Evolutionary conservation across 2,888 invertebrate genomes (phyloP).

Genomic region (Bibio marci): DNA sequence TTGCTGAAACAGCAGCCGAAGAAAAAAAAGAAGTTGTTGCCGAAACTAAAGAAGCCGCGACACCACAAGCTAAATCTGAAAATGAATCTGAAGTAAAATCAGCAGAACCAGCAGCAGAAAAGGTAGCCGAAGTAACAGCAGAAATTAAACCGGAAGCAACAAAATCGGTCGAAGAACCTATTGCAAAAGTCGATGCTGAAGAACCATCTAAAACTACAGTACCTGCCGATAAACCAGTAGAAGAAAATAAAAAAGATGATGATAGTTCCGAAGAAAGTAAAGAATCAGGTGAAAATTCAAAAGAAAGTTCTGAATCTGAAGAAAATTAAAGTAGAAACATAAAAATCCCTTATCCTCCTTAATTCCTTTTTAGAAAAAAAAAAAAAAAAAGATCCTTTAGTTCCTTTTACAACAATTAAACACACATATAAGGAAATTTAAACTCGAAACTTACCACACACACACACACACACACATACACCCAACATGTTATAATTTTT

Average conservation of each 20-base stretch:
- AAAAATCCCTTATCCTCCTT: conserved; percentile 2
- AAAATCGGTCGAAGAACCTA: conserved; percentile 24
- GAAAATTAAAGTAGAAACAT: conserved; percentile 10
- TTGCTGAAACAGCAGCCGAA: conserved; percentile 17
- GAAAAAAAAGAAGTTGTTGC: conserved; percentile 11
- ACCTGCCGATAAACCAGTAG: conserved; percentile 10
- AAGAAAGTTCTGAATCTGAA: conserved; percentile 8
- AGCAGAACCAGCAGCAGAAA: conserved; percentile 17
- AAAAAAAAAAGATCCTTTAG: conserved; percentile 7
- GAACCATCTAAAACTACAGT: conserved; percentile 9
- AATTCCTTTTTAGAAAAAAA: conserved; percentile 8
- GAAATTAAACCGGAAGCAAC: conserved; percentile 12
- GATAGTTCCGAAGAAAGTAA: conserved; percentile 8
- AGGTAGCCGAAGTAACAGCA: conserved; percentile 10
- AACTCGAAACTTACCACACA: too few species aligned
- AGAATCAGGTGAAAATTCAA: conserved; percentile 10
- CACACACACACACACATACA: too few species aligned
- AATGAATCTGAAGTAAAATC: conserved; percentile 7
- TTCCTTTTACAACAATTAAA: too few species aligned
- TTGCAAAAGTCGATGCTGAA: conserved; percentile 24
- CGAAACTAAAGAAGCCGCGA: conserved; percentile 1
- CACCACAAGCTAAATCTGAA: conserved; percentile 12
- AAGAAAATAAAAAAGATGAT: conserved; percentile 7
- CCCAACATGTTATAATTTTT: too few species aligned
- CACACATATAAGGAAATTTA: too few species aligned